Evolutionary conservation across 2,113 vertebrate species (phyloP), one percentile per base, ranked within the genome.

Genomic region (Chloropsis cyanopogon): DNA sequence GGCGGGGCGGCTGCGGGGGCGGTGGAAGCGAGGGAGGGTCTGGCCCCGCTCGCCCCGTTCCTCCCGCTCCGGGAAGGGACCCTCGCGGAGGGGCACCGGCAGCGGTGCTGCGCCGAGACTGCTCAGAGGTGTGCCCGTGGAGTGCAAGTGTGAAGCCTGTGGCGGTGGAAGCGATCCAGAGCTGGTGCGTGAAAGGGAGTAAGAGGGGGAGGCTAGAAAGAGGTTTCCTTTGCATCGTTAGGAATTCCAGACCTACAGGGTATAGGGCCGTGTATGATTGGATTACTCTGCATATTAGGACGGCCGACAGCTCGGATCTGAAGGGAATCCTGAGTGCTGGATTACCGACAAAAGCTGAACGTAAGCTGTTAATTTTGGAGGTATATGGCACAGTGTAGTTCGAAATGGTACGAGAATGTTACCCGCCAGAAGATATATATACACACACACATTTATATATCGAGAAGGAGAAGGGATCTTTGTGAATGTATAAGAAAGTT

Each of bases 401-500:
- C 9, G 20, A 85, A 89, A 41, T 11, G 13, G 4, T 7, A 1
- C 29, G 35, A 65, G 53, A 71, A 35, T 13, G 20, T 56, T 72
- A 6, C 21, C 25, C 28, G 13, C 9, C 9, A 5, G 59, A 70
- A 17, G 20, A 41, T 12, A 13, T 39, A 23, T 15, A 17, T 5
- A 14, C 5, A 6, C 10, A 22, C 6, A 7, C 9, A 5, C 3
- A 17, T 28, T 12, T 64, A 2, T n/a, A 8, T n/a, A 4, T 47
- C 11, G n/a, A 19, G 29, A 41, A n/a, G 24, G 24, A 50, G 25
- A 12, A n/a, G 33, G n/a, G 4, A 20, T 56, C 24, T 75, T 21
- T 21, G 24, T 49, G 29, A 41, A 7, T 5, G 24, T 37, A 1
- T 50, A 29, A 39, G 28, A 50, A 91, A 77, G 50, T 83, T 77